These are phyloP conservation scores for Oenanthe melanoleuca DNA, from an alignment of 2,113 vertebrate species.

Conservation along the genomic window DNA sequence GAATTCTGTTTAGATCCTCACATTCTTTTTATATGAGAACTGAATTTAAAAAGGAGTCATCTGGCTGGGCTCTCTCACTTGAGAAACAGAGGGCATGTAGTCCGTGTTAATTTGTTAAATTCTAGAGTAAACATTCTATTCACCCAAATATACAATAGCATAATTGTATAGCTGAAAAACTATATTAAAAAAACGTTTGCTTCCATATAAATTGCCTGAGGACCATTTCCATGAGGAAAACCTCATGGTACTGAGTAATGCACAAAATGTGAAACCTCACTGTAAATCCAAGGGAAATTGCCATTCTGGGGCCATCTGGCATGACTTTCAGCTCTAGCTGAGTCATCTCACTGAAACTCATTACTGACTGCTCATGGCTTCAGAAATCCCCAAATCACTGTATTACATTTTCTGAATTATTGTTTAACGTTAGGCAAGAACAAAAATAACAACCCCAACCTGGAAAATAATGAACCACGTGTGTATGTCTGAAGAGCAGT, in stretches of 20 bases:
- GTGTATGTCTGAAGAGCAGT: not conserved
- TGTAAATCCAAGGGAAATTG: slow-evolving; percentile 23
- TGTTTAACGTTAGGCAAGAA: not conserved
- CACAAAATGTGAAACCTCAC: not conserved
- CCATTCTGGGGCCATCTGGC: not conserved
- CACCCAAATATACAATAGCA: not conserved
- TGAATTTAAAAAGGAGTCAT: not conserved
- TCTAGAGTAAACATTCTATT: not conserved
- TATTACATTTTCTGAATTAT: not conserved
- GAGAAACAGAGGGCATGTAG: not conserved
- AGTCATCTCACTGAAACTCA: not conserved
- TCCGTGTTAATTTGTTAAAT: not conserved
- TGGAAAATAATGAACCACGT: not conserved
- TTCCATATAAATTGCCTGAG: not conserved
- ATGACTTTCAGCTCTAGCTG: slow-evolving; percentile 2
- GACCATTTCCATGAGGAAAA: not conserved
- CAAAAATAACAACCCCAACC: not conserved
- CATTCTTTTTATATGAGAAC: slow-evolving; percentile 27
- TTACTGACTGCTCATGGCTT: not conserved
- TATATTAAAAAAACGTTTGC: not conserved
- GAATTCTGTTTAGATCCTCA: slow-evolving; percentile 13
- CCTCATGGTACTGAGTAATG: not conserved
- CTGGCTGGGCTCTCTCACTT: not conserved
- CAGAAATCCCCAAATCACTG: not conserved
- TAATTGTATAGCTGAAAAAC: not conserved